Percentiles rank a stretch among this genome's conserved stretches.
Conservation (phyloP, 2,888 invertebrate species). For the Brenthis daphne region DNA sequence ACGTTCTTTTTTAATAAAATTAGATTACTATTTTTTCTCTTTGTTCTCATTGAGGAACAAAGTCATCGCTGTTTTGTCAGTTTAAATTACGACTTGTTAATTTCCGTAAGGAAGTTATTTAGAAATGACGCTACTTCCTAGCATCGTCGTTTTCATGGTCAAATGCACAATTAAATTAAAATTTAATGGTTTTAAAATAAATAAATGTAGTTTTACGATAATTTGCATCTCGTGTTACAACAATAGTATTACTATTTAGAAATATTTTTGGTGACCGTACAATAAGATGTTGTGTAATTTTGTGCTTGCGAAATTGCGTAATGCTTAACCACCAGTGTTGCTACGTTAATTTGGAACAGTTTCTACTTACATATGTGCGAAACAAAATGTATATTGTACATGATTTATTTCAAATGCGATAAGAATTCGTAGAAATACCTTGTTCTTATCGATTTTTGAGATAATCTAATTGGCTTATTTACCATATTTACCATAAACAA, state of each 20-base stretch:
- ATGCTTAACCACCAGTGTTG: constrained; percentile 15
- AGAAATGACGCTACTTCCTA: constrained; percentile 20
- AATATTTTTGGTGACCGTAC: constrained; percentile 9
- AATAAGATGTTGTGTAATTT: constrained; percentile 20
- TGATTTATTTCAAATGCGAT: not conserved
- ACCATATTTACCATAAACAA: no score
- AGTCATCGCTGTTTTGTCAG: constrained; percentile 13
- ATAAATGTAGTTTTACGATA: not conserved
- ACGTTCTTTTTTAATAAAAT: not conserved
- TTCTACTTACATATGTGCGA: not conserved
- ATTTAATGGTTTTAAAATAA: not conserved
- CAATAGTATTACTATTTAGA: not conserved
- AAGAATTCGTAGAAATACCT: not conserved
- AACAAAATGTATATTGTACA: not conserved
- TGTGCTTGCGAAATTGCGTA: constrained; percentile 15
- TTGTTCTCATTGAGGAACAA: constrained; percentile 13
- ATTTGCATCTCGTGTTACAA: not conserved
- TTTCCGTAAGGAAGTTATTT: constrained; percentile 21
- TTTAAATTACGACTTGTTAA: constrained; percentile 8
- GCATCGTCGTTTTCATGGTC: constrained; percentile 7
- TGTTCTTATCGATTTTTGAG: not conserved
- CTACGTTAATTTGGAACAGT: constrained; percentile 7
- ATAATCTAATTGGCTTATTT: not conserved
- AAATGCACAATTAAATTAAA: constrained; percentile 11
- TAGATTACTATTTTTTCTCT: not conserved